Base-by-base conservation (phyloP, 2,113 vertebrate species). In the Gracilinanus agilis region DNA sequence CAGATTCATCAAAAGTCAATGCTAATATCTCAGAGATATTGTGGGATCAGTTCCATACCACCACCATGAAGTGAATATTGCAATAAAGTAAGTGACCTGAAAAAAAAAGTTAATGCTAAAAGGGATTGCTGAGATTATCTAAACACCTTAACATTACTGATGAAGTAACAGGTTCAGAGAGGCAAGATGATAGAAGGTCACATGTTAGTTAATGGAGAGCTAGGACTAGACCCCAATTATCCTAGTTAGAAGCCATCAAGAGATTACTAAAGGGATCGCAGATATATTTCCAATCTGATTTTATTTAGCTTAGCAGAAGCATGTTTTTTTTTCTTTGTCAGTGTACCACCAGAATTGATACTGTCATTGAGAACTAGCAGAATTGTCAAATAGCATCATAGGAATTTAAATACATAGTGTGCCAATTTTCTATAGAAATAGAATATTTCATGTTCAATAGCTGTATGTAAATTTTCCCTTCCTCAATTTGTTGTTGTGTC, bases 381-480 rank as follows among this genome's bases (percentile, higher is more conserved):
- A 89, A 19, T 75, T 7, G 55, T 92, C 55, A 93, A 67, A 92
- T 16, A 94, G 89, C 56, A 10, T 40, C 25, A 95, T 44, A 90
- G 40, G 54, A 91, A 93, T 90, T 94, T 96, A 55, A 10, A 94
- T 55, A 75, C 89, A 90, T 27, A 88, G 55, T 88, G 3, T 95
- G 54, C 54, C 67, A 91, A 44, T 19, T 94, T 89, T 95, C 7
- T 1, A n/a, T 55, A 89, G 58, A 92, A 94, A 88, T 90, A 19
- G 89, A 92, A 89, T 53, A 49, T 40, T 94, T 89, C 40, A 89
- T 94, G 92, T 29, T 90, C 83, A 92, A 67, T 34, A 92, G 58
- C 29, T 93, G 23, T n/a, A 53, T 61, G 3, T 3, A 49, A 49
- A 49, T 49, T 49, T 49, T 49, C 49, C 49, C 49, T 49, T 49